phyloP scores from a whole-genome alignment of 2,113 vertebrate species.

The Alaudala cheleensis region DNA sequence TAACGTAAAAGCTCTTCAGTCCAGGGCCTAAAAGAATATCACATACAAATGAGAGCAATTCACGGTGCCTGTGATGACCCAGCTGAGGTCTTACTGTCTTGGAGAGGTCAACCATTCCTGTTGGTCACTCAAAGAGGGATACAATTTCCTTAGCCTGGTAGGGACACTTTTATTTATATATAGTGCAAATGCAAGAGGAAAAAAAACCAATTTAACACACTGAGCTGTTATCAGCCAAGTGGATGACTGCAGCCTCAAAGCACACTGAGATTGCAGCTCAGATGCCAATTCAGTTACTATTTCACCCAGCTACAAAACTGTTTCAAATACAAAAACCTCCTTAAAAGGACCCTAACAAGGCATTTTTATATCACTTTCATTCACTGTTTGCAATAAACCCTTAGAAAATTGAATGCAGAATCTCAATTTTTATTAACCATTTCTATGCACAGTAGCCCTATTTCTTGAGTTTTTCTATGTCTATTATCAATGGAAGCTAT shows the following conservation, averaged over 20 bases:
- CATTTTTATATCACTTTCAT: not conserved
- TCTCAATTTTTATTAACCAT: not conserved
- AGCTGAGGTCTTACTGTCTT: not conserved
- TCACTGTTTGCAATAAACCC: not conserved
- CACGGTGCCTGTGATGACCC: not conserved
- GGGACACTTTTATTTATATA: not conserved
- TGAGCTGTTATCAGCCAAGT: not conserved
- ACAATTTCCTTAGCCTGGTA: not conserved
- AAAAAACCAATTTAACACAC: not conserved
- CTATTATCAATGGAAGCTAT: not conserved
- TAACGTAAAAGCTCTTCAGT: not conserved
- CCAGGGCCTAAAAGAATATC: not conserved
- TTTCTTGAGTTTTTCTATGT: not conserved
- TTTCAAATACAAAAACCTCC: constrained; percentile 5
- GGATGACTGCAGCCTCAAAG: not conserved
- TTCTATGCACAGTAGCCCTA: not conserved
- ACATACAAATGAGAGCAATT: not conserved
- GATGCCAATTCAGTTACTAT: constrained; percentile 30
- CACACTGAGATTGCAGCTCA: not conserved
- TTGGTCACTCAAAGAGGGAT: not conserved
- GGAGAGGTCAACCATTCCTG: not conserved
- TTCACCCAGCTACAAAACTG: not conserved
- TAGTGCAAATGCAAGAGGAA: not conserved
- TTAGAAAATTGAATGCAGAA: not conserved
- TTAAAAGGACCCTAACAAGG: constrained; percentile 19